A percentile compares a stretch with the other conserved stretches of the same genome.
These are phyloP conservation scores for Onychorhynchus coronatus DNA, from an alignment of 2,113 vertebrate species.

Conservation along the genomic window DNA sequence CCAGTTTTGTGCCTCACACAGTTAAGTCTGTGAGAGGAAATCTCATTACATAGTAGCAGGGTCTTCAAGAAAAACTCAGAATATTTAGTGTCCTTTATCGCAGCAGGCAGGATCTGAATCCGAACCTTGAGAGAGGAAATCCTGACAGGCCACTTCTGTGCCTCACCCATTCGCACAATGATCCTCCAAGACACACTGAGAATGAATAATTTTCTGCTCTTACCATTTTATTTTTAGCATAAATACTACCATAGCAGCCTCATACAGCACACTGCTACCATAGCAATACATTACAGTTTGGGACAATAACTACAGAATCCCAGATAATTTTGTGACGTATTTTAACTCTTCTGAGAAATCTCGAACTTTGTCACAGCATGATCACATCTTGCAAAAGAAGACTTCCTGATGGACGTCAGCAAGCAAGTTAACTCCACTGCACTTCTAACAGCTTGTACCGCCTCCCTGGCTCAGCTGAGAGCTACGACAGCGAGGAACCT, in stretches of 20 bases:
- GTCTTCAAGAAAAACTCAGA: neutral
- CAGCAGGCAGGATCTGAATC: neutral
- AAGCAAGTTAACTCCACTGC: neutral
- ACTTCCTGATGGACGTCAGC: neutral
- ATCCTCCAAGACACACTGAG: neutral
- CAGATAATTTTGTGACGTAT: neutral
- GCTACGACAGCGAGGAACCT: neutral
- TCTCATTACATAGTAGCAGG: neutral
- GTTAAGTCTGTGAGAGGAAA: neutral
- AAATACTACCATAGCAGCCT: constrained; percentile 13
- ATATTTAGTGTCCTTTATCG: neutral
- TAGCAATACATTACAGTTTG: constrained; percentile 34
- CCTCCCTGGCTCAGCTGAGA: neutral
- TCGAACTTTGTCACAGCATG: neutral
- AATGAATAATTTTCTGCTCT: constrained; percentile 3
- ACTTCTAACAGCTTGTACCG: neutral
- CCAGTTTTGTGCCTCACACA: neutral
- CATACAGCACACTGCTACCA: constrained; percentile 17
- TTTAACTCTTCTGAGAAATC: neutral
- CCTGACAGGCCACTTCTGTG: neutral
- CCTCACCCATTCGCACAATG: neutral
- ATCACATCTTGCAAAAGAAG: neutral
- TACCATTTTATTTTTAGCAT: constrained; percentile 47
- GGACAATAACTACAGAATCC: neutral
- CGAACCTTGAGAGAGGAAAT: neutral